Percentiles rank a stretch among this genome's conserved stretches.
phyloP scores from a whole-genome alignment of 2,797 vertebrate genomes.

The Coluber constrictor region DNA sequence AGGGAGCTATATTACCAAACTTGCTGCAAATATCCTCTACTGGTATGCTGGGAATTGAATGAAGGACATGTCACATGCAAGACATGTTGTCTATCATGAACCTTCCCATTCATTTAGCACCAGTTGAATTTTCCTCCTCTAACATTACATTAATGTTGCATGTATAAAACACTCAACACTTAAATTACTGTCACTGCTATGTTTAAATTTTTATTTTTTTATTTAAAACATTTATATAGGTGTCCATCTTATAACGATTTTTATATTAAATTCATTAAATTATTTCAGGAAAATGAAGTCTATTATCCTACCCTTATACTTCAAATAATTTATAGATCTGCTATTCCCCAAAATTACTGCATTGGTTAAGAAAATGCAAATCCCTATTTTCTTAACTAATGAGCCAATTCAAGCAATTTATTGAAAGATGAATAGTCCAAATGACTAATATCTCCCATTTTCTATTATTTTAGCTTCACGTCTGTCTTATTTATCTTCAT shows the following conservation, averaged over 20 bases:
- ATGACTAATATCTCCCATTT: slow-evolving; percentile 26
- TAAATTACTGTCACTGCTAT: background rate
- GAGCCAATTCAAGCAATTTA: slow-evolving; percentile 32
- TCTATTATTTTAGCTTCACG: slow-evolving; percentile 16
- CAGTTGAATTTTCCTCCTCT: background rate
- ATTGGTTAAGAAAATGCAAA: slow-evolving; percentile 10
- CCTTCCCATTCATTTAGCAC: background rate
- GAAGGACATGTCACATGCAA: background rate
- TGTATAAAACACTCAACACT: background rate
- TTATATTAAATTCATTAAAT: background rate
- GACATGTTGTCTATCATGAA: background rate
- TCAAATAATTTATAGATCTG: background rate
- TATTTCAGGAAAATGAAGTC: background rate
- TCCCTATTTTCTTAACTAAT: slow-evolving; percentile 34
- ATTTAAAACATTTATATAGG: background rate
- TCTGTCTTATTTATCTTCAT: slow-evolving; percentile 34
- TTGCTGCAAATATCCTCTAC: background rate
- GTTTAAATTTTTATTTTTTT: background rate
- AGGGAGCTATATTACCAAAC: background rate
- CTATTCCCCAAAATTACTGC: background rate
- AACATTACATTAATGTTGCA: background rate
- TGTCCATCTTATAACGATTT: background rate
- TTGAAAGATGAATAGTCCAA: slow-evolving; percentile 17
- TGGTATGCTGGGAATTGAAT: background rate
- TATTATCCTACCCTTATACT: background rate